Percentiles rank a stretch among this genome's conserved stretches.
Evolutionary conservation across 2,888 invertebrate species (phyloP).

Genomic region (Drosophila borborema): DNA sequence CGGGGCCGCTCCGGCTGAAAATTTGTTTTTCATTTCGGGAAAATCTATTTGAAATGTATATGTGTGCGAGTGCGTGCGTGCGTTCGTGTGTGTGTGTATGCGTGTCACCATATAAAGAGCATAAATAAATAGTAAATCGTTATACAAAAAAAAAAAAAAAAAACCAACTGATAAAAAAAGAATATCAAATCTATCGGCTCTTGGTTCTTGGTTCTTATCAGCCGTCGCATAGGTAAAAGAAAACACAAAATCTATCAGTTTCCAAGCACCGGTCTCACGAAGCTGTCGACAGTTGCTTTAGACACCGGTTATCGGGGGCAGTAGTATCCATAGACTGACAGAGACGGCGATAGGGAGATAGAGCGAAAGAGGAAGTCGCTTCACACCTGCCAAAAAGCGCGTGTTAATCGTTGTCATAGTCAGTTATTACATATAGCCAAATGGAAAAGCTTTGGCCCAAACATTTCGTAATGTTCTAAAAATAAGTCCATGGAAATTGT

Average conservation of each 20-base stretch:
- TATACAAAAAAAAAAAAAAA: slow-evolving; percentile 22
- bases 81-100: slow-evolving; percentile 1
- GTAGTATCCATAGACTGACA: slow-evolving; percentile 20
- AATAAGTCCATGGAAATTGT: slow-evolving; percentile 68
- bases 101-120: slow-evolving; percentile 24
- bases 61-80: slow-evolving; percentile 3
- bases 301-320: slow-evolving; percentile 42
- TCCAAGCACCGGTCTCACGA: slow-evolving; percentile 24
- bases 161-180: slow-evolving; percentile 45
- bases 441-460: slow-evolving; percentile 18
- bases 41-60: slow-evolving; percentile 31
- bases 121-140: slow-evolving; percentile 31
- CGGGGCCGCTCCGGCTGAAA: slow-evolving; percentile 33
- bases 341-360: neutral
- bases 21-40: slow-evolving; percentile 33
- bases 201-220: slow-evolving; percentile 29
- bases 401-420: slow-evolving; percentile 18
- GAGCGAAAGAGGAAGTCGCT: neutral
- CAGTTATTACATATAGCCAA: slow-evolving; percentile 13
- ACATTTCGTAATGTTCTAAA: slow-evolving; percentile 71
- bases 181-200: slow-evolving; percentile 40
- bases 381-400: slow-evolving; percentile 2
- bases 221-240: slow-evolving; percentile 31
- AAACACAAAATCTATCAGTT: slow-evolving; percentile 34
- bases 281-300: slow-evolving; percentile 43